Base-by-base conservation (phyloP, 1,140 invertebrate species). In the Papilio polyxenes region DNA sequence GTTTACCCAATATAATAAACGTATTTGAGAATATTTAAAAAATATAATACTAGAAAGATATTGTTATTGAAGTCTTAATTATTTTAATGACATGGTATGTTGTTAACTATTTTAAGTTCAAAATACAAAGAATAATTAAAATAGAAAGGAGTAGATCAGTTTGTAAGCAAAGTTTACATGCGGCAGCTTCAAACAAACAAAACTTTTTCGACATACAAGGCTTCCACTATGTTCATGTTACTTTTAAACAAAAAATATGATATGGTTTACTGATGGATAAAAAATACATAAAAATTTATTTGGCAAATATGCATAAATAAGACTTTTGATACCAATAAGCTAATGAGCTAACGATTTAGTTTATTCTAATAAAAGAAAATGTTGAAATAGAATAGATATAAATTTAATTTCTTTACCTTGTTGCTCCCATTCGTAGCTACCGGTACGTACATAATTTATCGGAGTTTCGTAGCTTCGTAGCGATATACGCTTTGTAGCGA, bases 361-460 rank as follows among this genome's bases (percentile, higher is more conserved):
- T 31, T 31, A 31, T 7, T 59, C 7, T 8, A 20, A 8, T 20
- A 59, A 20, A 8, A 7, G 7, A 53, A 20, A 56, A 15, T 56
- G 15, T 59, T 37, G 13, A 13, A 72, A 72, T 37, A 37, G 10
- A 37, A 72, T 37, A 72, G 31, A 72, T 72, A 37, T 11, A 31
- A 72, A 72, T 37, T 37, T 72, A 17, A 40, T 72, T 72, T 40
- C 65, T 69, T 72, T 72, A 72, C 23, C 65, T 72, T 5, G 31
- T 72, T 72, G 13, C 65, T 72, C 31, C 5, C 62, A 17, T 2
- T 15, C 23, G 65, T 7, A 72, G 65, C 65, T 72, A 17, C 31
- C 31, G 31, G 65, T 37, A 72, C 65, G 31, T 37, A 72, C 65
- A 72, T 72, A 72, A 72, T 72, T 72, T 72, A 72, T 72, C 65